These are phyloP conservation scores for Remorina albescens DNA, from an alignment of 2,797 vertebrate species.

Conservation along the genomic window DNA sequence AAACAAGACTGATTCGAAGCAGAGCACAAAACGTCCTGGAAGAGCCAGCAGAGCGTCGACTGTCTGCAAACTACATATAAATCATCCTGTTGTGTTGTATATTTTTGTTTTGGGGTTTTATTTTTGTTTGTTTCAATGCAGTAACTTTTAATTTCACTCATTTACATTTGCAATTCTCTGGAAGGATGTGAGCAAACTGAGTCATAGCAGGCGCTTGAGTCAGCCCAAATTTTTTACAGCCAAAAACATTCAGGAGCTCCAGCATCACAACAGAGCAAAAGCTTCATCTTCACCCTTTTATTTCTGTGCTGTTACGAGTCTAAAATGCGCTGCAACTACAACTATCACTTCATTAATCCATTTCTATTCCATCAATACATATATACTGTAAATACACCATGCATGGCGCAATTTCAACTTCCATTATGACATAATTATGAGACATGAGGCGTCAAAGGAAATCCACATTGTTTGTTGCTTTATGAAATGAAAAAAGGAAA, in stretches of 20 bases:
- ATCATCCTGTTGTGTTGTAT: background rate
- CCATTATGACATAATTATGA: background rate
- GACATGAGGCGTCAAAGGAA: background rate
- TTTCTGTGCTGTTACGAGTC: slow-evolving; percentile 3
- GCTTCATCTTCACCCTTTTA: slow-evolving; percentile 16
- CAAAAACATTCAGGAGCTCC: slow-evolving; percentile 15
- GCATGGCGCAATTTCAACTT: background rate
- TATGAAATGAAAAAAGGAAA: background rate
- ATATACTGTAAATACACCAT: background rate
- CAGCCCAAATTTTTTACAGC: background rate
- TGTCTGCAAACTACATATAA: background rate
- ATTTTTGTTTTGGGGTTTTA: no score
- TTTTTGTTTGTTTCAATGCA: background rate
- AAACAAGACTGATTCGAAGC: slow-evolving; percentile 51
- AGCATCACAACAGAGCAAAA: background rate
- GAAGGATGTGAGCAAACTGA: background rate
- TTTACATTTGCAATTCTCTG: background rate
- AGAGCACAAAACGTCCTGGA: slow-evolving; percentile 13
- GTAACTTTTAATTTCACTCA: background rate
- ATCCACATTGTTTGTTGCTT: background rate
- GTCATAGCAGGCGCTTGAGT: slow-evolving; percentile 3
- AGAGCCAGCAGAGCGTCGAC: background rate
- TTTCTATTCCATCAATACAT: background rate
- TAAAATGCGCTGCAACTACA: background rate
- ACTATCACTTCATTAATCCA: background rate